phyloP scores from a whole-genome alignment of 2,113 vertebrate genomes.

The Podocnemis expansa region DNA sequence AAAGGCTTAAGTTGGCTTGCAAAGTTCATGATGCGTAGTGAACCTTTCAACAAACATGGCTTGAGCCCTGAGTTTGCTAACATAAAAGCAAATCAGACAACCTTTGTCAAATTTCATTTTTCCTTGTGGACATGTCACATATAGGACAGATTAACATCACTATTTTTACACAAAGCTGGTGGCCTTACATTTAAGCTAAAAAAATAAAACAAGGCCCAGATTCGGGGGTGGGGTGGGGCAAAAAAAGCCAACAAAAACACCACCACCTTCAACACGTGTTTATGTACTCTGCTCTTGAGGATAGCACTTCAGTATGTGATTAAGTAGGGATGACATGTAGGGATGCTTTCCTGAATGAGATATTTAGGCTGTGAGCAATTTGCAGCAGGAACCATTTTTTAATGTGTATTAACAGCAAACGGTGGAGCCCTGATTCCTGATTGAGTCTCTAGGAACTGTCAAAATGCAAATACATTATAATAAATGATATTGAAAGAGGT shows the following conservation, averaged over 20 bases:
- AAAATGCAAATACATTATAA: not conserved
- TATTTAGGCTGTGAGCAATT: not conserved
- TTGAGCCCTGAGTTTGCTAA: not conserved
- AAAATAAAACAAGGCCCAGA: not conserved
- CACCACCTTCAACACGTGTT: not conserved
- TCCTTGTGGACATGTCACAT: not conserved
- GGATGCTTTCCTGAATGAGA: not conserved
- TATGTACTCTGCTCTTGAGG: not conserved
- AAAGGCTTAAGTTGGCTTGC: not conserved
- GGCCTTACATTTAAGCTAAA: not conserved
- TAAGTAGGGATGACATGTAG: not conserved
- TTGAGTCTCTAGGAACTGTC: not conserved
- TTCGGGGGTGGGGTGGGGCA: no score
- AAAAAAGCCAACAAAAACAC: no score
- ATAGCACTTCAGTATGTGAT: not conserved
- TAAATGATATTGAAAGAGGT: not conserved
- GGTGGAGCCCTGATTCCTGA: not conserved
- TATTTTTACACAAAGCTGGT: not conserved
- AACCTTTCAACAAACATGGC: not conserved
- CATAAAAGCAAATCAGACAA: not conserved
- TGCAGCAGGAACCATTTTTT: not conserved
- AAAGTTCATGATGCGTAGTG: not conserved
- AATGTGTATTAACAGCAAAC: not conserved
- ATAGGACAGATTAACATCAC: not conserved
- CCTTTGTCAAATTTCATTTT: not conserved